Base-by-base conservation (phyloP, 2,113 vertebrate genomes). In the Cygnus buccinator region DNA sequence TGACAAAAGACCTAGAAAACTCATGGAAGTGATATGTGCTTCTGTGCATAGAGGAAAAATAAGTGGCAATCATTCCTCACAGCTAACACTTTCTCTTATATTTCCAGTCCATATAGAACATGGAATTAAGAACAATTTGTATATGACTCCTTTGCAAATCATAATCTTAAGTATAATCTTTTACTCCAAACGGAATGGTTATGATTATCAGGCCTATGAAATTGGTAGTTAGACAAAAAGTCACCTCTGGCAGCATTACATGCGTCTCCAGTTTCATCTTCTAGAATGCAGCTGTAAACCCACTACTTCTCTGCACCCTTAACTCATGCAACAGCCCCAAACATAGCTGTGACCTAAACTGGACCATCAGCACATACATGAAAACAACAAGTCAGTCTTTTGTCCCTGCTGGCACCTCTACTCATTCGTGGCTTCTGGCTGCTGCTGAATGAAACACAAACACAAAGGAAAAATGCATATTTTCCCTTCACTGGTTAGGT, bases 331-430 rank as follows among this genome's bases (percentile, higher is more conserved):
- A 3, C 15, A 77, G 50, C 33, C 44, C 65, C 52, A 66, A 39
- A 4, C 5, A 9, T 3, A 58, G 57, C 57, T 41, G 23, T 2
- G 8, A 48, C 28, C 26, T 79, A 5, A 17, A 1, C 26, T 5
- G 50, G 33, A 17, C 33, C 43, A 50, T 8, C 15, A 58, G 62
- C 18, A 33, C 16, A 20, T 3, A 58, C 31, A 25, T 55, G 28
- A 23, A 48, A 63, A 65, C 0, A 0, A 7, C 13, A 4, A 1
- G 11, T 10, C 43, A 46, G 16, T 11, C 31, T 58, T 43, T 58
- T 31, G 2, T 44, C 43, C 28, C 58, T 61, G 48, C 31, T 74
- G 26, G 8, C 13, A 52, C 18, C 39, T 54, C 46, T 81, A 20
- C 19, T 73, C 16, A 9, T n/a, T 25, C 17, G 28, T 43, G 8